phyloP scores from a whole-genome alignment of 2,113 vertebrate genomes.

The Cinclus cinclus region DNA sequence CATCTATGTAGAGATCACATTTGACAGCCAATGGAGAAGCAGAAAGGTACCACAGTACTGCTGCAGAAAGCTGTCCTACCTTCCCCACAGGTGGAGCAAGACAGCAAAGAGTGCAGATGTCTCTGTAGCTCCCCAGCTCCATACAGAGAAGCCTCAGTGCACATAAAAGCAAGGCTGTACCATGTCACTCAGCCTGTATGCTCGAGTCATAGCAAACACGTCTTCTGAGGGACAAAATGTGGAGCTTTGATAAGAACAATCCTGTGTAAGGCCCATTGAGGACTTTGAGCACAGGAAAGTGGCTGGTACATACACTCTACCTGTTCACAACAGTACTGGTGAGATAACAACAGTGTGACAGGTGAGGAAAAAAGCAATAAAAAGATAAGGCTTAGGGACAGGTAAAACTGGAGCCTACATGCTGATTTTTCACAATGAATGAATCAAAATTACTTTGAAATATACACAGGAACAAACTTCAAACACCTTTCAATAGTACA shows the following conservation, averaged over 20 bases:
- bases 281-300: conserved; percentile 25
- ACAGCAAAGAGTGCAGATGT: background rate
- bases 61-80: background rate
- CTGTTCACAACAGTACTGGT: background rate
- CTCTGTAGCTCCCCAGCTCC: background rate
- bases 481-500: background rate
- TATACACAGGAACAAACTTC: background rate
- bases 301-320: background rate
- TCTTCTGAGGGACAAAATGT: background rate
- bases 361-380: conserved; percentile 23
- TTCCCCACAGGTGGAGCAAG: background rate
- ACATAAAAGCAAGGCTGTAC: background rate
- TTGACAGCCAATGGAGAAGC: background rate
- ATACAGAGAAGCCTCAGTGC: background rate
- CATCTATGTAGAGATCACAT: no score
- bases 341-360: background rate
- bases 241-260: background rate
- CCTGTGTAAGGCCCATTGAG: background rate
- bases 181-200: background rate
- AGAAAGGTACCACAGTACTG: background rate
- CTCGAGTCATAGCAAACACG: background rate
- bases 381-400: conserved; percentile 9
- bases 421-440: background rate
- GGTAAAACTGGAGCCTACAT: background rate
- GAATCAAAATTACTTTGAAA: conserved; percentile 53